Base-by-base conservation (phyloP, 2,797 vertebrate genomes). In the Toxotes lorentzi region DNA sequence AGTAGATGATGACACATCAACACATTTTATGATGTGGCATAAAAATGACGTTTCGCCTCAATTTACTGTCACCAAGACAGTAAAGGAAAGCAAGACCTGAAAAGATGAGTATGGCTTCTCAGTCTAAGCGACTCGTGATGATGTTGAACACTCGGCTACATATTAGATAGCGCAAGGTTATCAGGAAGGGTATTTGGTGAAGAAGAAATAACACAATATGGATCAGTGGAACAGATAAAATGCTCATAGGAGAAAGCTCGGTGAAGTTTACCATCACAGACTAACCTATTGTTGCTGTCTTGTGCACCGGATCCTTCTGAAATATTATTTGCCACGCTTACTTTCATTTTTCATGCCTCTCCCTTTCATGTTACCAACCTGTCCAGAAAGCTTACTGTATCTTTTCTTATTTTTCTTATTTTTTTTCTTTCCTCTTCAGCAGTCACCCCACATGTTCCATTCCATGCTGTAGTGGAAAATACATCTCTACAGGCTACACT, bases 1-100 rank as follows among this genome's bases (percentile, higher is more conserved):
- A 85, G 76, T 12, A 68, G 76, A 87, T 92, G 81, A 89, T 81
- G 73, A 77, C 38, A 71, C 72, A 85, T 85, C 78, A 86, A 82
- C 65, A 76, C 76, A n/a, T 73, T 89, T 92, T 86, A 85, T 3
- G 30, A 47, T 2, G 61, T 51, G 68, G 77, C 75, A 81, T 79
- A 75, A 91, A 88, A 24, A 72, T 76, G 83, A 85, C 78, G 66
- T 74, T 67, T 53, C 0, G 38, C 66, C 63, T 79, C 10, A 63
- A 87, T 89, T 89, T 89, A 87, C 77, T 41, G 70, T 70, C 23
- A 7, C 23, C 38, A 43, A 51, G 48, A 74, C n/a, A 4, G 43
- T 60, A 64, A 81, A 70, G n/a, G 62, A 66, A 73, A 9, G 24
- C 6, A 27, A 43, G 12, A 68, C 27, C 32, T 74, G 34, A 30